Base-by-base conservation (phyloP, 2,888 invertebrate genomes). In the Mesorhabditis spiculigera region DNA sequence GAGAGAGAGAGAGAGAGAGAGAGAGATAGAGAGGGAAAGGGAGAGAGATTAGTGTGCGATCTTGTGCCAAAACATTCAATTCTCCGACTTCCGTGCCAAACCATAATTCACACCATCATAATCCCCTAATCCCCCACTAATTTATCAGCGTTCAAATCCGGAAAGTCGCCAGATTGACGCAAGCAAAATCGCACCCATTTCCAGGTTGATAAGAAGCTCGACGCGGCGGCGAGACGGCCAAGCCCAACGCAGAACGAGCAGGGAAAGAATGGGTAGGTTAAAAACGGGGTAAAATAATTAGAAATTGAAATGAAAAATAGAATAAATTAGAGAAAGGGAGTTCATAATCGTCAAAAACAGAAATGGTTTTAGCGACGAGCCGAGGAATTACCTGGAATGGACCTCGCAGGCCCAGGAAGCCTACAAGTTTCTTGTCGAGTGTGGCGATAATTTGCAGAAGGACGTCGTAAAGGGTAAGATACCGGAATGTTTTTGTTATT, bases 371-470 rank as follows among this genome's bases (percentile, higher is more conserved):
- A 28, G 28, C 28, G 28, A 28, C 28, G 28, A 28, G 28, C 28
- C 28, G 28, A 28, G 28, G 28, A 28, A 28, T 28, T n/a, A 10
- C 8, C 58, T n/a, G 10, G 78, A 67, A 69, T 84, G 76, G 81
- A 77, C 75, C 42, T 73, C 71, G 45, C 85, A 78, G 69, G 84
- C 94, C 65, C 93, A 93, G 86, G 91, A 92, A 84, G 96, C 94
- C 0, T 97, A 97, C 88, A 92, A 93, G 84, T 92, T 93, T 81
- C 89, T 97, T 68, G 93, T 97, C 69, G 94, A 95, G 70, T 84
- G 85, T 65, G 82, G 84, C 16, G 78, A 80, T 5, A 72, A 64
- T 58, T 72, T 84, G 16, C 78, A 79, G 69, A 71, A 76, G 43
- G 77, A 78, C 10, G 58, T n/a, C n/a, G n/a, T 13, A 50, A n/a